Evolutionary conservation across 2,797 vertebrate genomes (phyloP), one percentile per base, ranked within the genome.

Genomic region (Channallabes apus): DNA sequence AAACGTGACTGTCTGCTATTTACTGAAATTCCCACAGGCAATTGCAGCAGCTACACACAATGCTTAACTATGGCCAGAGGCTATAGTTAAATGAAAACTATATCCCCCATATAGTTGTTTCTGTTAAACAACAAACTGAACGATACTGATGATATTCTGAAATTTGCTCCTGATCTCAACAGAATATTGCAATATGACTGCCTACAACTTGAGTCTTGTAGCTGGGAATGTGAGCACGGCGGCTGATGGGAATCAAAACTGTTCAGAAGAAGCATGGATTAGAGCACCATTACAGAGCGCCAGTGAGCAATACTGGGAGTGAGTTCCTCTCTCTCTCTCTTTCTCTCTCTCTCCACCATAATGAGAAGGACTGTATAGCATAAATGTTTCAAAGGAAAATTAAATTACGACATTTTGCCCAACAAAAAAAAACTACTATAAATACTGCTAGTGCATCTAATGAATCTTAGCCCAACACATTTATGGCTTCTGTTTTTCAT

Each of bases 261-360:
- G 96, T 88, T 56, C 91, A 20, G 90, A 91, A 8, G 90, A 90
- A 24, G 89, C 90, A 71, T 35, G 88, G 2, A 77, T 86, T 85
- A 91, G 87, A 79, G 84, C 84, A 46, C 78, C 93, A 20, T 90
- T 93, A 59, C 95, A 97, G 90, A 96, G 95, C 90, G 95, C 95
- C n/a, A 99, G 95, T 82, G 97, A 98, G 83, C 96, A 96, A 69
- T 99, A 97, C 91, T 99, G 98, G 97, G 95, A 99, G 98, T 99
- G 94, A 97, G 98, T 94, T 82, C 14, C 3, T 65, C 2, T 14
- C 3, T 24, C 46, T 20, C 24, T 83, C 35, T 32, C 7, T 80
- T 27, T 80, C 20, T 82, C 18, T 54, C 46, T 61, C 15, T 69
- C 7, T n/a, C 9, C 54, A 3, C 22, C 20, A 59, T 35, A 35